These are phyloP conservation scores for Ophion ventricosus DNA, from an alignment of 2,888 invertebrate genomes.

Conservation along the genomic window DNA sequence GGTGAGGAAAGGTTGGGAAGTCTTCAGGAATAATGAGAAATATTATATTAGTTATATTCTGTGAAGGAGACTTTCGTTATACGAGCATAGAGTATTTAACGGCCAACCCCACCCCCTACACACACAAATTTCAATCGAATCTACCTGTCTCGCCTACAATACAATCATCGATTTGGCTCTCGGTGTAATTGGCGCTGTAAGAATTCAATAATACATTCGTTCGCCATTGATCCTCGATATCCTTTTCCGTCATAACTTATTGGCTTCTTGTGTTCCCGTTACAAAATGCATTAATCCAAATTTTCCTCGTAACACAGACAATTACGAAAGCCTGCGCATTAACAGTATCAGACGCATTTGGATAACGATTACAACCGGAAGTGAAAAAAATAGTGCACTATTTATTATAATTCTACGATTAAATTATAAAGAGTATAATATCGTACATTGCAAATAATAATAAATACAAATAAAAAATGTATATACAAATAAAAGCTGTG, in stretches of 20 bases:
- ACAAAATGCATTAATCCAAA: background rate
- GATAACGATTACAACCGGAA: background rate
- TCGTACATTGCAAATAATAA: too few relatives aligned
- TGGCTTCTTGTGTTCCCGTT: background rate
- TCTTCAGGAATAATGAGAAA: slow-evolving; percentile 51
- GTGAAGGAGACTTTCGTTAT: slow-evolving; percentile 16
- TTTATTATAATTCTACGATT: too few relatives aligned
- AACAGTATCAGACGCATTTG: too few relatives aligned
- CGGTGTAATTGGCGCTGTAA: slow-evolving; percentile 42
- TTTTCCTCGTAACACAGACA: background rate
- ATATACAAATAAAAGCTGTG: too few relatives aligned
- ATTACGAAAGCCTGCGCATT: too few relatives aligned
- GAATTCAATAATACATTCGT: slow-evolving; percentile 41
- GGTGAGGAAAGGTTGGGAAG: slow-evolving; percentile 47
- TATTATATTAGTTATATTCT: slow-evolving; percentile 57
- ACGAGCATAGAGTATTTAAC: background rate
- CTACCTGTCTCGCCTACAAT: slow-evolving; percentile 30
- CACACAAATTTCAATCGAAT: slow-evolving; percentile 35
- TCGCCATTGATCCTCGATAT: slow-evolving; percentile 56
- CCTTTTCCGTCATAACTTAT: slow-evolving; percentile 5
- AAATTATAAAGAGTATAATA: too few relatives aligned
- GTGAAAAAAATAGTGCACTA: background rate
- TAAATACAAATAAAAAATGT: too few relatives aligned
- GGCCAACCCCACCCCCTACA: slow-evolving; percentile 36
- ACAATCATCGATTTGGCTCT: slow-evolving; percentile 7